A percentile compares a stretch with the other conserved stretches of the same genome.
Conservation (phyloP, 2,797 vertebrate species). For the Naso thynnoides region DNA sequence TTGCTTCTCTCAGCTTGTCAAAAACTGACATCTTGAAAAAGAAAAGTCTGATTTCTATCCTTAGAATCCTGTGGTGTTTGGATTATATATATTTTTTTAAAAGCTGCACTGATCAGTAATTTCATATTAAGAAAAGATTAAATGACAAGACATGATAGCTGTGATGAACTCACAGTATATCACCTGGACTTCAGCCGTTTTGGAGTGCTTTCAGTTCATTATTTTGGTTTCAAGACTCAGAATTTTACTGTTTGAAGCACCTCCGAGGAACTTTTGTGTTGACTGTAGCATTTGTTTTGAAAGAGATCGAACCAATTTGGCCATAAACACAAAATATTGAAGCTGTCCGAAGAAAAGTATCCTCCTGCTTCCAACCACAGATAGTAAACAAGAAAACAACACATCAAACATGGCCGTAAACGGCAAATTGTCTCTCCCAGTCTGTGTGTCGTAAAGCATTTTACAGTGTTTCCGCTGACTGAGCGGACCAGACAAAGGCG, state of each 20-base stretch:
- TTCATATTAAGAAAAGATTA: background rate
- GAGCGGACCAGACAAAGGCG: too few relatives aligned
- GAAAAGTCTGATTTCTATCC: background rate
- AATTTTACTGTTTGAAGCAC: background rate
- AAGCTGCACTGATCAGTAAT: background rate
- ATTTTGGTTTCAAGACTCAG: background rate
- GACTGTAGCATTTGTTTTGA: too few relatives aligned
- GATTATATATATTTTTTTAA: background rate
- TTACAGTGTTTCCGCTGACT: too few relatives aligned
- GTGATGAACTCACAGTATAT: background rate
- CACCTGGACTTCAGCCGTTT: background rate
- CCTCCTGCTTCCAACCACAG: too few relatives aligned
- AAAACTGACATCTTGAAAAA: background rate
- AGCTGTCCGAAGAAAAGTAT: too few relatives aligned
- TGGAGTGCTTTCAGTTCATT: background rate
- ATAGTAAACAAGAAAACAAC: too few relatives aligned
- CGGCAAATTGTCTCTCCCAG: too few relatives aligned
- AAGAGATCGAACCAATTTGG: too few relatives aligned
- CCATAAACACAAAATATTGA: too few relatives aligned
- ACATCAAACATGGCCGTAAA: too few relatives aligned
- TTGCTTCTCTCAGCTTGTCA: background rate
- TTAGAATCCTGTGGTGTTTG: background rate
- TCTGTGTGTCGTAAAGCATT: too few relatives aligned
- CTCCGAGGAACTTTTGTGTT: too few relatives aligned
- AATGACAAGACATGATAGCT: background rate